Evolutionary conservation across 2,113 vertebrate genomes (phyloP).

Genomic region (Eclectus roratus): DNA sequence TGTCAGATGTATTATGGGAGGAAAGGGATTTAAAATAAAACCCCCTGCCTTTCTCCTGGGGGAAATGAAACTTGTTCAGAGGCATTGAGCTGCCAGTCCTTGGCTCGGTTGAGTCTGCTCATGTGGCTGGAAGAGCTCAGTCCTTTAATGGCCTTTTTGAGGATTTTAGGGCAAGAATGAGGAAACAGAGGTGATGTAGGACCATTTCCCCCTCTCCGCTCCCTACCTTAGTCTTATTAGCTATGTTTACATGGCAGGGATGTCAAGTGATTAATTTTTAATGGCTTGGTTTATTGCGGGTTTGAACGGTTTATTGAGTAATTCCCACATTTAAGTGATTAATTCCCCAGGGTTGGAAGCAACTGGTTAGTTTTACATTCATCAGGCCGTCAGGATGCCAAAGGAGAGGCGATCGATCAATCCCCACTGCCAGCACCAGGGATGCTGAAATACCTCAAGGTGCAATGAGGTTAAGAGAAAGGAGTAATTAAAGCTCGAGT

Average conservation of each 20-base stretch:
- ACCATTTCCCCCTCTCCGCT: rapidly evolving
- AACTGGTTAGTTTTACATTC: slow-evolving; percentile 59
- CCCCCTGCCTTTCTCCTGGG: background rate
- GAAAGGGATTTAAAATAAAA: background rate
- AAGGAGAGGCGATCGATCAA: slow-evolving; percentile 53
- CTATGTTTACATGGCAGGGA: slow-evolving; percentile 54
- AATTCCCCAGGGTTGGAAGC: slow-evolving; percentile 71
- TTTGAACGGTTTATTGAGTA: slow-evolving; percentile 74
- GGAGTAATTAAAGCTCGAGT: slow-evolving; percentile 58
- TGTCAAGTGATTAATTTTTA: slow-evolving; percentile 76
- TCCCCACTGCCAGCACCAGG: slow-evolving; percentile 26
- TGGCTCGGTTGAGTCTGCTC: rapidly evolving
- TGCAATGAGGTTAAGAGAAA: slow-evolving; percentile 47
- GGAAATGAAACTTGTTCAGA: background rate
- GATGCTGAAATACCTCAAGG: slow-evolving; percentile 57
- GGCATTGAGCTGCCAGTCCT: background rate
- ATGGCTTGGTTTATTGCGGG: slow-evolving; percentile 69
- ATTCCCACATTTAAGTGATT: slow-evolving; percentile 73
- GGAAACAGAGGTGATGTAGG: rapidly evolving
- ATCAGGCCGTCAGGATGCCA: slow-evolving; percentile 66
- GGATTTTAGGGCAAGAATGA: background rate
- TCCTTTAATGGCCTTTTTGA: background rate
- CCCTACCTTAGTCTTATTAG: background rate
- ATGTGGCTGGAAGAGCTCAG: rapidly evolving
- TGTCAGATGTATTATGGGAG: slow-evolving; percentile 64